Evolutionary conservation across 1,140 invertebrate genomes (phyloP).

Genomic region (Drosophila funebris): DNA sequence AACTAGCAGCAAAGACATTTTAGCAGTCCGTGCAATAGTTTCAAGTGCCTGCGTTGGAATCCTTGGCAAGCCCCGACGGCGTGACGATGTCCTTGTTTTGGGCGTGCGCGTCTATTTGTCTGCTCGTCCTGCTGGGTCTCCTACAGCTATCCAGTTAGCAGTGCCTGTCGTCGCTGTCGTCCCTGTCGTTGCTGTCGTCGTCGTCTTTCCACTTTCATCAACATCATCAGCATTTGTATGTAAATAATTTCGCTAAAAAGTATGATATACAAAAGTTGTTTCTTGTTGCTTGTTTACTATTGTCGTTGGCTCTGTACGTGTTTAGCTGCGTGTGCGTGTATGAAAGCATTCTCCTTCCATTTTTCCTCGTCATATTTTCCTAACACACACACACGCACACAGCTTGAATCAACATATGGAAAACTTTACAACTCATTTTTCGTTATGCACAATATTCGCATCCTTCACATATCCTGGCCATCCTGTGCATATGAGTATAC

Average conservation of each 20-base stretch:
- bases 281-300: constrained; percentile 46
- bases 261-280: constrained; percentile 51
- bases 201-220: constrained; percentile 52
- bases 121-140: constrained; percentile 3
- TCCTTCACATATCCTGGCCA: not conserved
- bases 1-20: constrained; percentile 49
- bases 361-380: constrained; percentile 28
- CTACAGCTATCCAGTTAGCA: not conserved
- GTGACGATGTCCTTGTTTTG: constrained; percentile 48
- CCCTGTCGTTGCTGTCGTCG: constrained; percentile 16
- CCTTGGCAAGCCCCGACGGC: constrained; percentile 25
- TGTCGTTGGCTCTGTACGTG: constrained; percentile 1
- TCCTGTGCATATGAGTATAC: too few relatives aligned
- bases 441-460: not conserved
- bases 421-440: constrained; percentile 31
- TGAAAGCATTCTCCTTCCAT: constrained; percentile 22
- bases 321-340: not conserved
- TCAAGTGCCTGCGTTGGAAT: constrained; percentile 41
- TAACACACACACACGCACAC: constrained; percentile 13
- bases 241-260: constrained; percentile 57
- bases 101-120: constrained; percentile 15
- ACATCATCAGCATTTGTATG: constrained; percentile 56
- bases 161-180: constrained; percentile 21
- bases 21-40: constrained; percentile 45
- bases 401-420: constrained; percentile 27